Conservation (phyloP, 2,797 vertebrate species). For the Acanthornis magna region DNA sequence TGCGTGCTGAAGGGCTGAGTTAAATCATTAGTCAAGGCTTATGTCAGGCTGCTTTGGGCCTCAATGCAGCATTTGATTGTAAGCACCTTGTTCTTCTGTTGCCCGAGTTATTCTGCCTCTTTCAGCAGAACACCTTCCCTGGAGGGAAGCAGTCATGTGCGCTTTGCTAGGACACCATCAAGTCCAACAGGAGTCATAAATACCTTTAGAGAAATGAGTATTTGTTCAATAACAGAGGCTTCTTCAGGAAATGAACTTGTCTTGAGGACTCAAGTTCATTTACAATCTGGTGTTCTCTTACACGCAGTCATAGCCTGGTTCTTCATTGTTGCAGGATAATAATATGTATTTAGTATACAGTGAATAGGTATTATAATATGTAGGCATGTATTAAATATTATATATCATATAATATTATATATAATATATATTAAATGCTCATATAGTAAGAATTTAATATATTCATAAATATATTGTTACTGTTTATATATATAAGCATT, state of each 20-base stretch:
- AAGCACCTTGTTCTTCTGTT: not conserved
- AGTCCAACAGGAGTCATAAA: not conserved
- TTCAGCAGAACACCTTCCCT: not conserved
- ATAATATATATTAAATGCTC: no score
- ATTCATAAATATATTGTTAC: not conserved
- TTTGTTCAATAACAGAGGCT: not conserved
- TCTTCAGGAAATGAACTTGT: not conserved
- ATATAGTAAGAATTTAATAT: no score
- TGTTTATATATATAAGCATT: not conserved
- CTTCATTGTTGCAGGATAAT: not conserved
- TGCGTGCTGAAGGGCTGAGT: constrained; percentile 19
- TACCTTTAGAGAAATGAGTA: not conserved
- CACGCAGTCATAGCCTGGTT: not conserved
- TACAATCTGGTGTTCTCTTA: not conserved
- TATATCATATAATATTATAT: not conserved
- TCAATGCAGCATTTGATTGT: not conserved
- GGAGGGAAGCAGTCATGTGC: not conserved
- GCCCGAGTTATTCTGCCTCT: not conserved
- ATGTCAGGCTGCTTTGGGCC: not conserved
- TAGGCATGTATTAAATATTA: not conserved
- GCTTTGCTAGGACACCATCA: not conserved
- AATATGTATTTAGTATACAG: not conserved
- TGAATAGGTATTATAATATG: not conserved
- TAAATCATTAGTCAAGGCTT: constrained; percentile 33
- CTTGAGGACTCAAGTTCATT: not conserved